phyloP scores from a whole-genome alignment of 37 sponge, comb jelly and placozoan genomes.

The Aphrocallistes beatrix region DNA sequence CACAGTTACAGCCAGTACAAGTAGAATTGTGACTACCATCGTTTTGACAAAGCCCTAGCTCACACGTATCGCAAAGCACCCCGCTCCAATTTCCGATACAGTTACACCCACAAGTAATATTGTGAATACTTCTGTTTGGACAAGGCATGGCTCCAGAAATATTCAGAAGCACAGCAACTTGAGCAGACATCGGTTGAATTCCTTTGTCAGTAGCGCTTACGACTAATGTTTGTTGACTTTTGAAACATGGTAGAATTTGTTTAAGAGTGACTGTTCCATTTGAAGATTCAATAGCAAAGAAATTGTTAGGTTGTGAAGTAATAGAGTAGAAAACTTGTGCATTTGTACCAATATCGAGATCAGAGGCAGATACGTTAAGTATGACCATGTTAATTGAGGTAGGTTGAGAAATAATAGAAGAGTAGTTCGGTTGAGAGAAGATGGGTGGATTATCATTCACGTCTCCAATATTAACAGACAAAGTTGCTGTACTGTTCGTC shows the following conservation, averaged over 20 bases:
- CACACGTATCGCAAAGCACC: neutral
- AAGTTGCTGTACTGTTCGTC: neutral
- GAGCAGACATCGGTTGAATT: neutral
- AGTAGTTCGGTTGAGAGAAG: neutral
- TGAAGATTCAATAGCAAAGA: neutral
- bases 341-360: slow-evolving; percentile 18
- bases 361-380: neutral
- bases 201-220: neutral
- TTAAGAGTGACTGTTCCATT: neutral
- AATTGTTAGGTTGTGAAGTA: neutral
- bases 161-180: too few relatives aligned
- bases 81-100: neutral
- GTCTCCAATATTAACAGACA: slow-evolving; percentile 4
- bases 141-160: too few relatives aligned
- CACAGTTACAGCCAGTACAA: neutral
- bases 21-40: neutral
- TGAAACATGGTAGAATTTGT: neutral
- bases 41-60: neutral
- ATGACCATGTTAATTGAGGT: neutral
- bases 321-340: neutral
- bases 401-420: neutral
- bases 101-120: neutral
- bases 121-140: neutral
- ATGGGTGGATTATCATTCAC: slow-evolving; percentile 6
- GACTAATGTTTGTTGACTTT: neutral